Base-by-base conservation (phyloP, 2,888 invertebrate species). In the Amphipoea oculea region DNA sequence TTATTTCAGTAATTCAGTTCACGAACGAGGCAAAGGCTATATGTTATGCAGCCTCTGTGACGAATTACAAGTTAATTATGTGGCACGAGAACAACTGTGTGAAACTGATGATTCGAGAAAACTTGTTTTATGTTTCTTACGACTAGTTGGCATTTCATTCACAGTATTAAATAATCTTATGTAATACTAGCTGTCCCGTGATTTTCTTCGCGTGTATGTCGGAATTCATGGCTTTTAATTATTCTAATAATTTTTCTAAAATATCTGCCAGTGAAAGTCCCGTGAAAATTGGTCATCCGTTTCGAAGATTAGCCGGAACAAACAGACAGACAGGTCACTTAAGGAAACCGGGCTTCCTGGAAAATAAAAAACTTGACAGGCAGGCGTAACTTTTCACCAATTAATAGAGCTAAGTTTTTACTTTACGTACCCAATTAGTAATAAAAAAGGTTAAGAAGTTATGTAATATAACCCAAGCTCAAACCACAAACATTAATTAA, bases 1-100 rank as follows among this genome's bases (percentile, higher is more conserved):
- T 86, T 89, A 88, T 88, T 87, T 83, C 76, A 86, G 86, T 88
- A 85, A 88, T 89, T 85, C 79, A 86, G 89, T 83, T 79, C 89
- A 83, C 74, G 89, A 89, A 77, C 80, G 67, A 85, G 73, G 81
- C 86, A 88, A 81, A 86, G 88, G 83, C 73, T 54, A 81, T 83
- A 88, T 77, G 89, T 79, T 84, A 83, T 65, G 70, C 84, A 76
- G 85, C 70, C 76, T 73, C 36, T 74, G 82, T 77, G 78, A 77
- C 79, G 87, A 85, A 85, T 79, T 68, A 77, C 82, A 71, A 82
- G 78, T 81, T 78, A 84, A 81, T 86, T 86, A 78, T 66, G 54
- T 73, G 54, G 3, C 75, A 66, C 42, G 70, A 68, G 54, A 76
- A 81, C 48, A 48, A 73, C 40, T 40, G 63, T 36, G 45, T 51